phyloP scores from a whole-genome alignment of 2,113 vertebrate genomes.

The Hirundichthys speculiger region DNA sequence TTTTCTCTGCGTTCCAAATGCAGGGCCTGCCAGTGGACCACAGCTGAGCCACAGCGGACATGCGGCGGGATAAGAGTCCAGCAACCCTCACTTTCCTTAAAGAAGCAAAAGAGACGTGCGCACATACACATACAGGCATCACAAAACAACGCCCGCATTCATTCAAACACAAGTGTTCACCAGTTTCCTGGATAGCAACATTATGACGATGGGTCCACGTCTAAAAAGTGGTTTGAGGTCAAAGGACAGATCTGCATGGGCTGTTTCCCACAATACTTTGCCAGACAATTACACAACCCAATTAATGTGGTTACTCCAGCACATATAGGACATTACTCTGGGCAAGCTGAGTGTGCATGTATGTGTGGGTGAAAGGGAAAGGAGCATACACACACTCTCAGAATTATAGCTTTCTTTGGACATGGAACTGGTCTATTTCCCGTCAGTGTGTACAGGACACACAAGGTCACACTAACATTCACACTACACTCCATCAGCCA shows the following conservation, averaged over 20 bases:
- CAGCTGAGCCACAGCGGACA: conserved; percentile 76
- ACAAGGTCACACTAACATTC: conserved; percentile 69
- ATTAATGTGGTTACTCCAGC: conserved; percentile 76
- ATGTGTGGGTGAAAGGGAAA: background rate
- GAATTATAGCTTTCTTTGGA: conserved; percentile 80
- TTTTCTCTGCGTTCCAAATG: conserved; percentile 76
- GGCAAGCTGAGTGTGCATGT: conserved; percentile 23
- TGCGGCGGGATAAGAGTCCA: conserved; percentile 70
- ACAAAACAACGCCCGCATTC: conserved; percentile 29
- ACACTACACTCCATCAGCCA: conserved; percentile 70
- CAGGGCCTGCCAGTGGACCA: conserved; percentile 74
- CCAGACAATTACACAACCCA: conserved; percentile 78
- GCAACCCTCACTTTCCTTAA: conserved; percentile 73
- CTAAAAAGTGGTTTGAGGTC: conserved; percentile 73
- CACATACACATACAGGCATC: conserved; percentile 37
- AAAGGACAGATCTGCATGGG: conserved; percentile 66
- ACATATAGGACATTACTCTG: conserved; percentile 43
- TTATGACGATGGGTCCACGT: conserved; percentile 70
- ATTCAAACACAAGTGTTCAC: conserved; percentile 50
- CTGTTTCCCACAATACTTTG: conserved; percentile 75
- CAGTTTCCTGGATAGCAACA: conserved; percentile 71
- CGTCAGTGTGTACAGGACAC: conserved; percentile 71
- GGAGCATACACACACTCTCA: conserved; percentile 27
- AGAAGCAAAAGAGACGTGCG: conserved; percentile 60
- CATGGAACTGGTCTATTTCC: conserved; percentile 63